Evolutionary conservation across 2,888 invertebrate species (phyloP).

Genomic region (Phyto melanocephala): DNA sequence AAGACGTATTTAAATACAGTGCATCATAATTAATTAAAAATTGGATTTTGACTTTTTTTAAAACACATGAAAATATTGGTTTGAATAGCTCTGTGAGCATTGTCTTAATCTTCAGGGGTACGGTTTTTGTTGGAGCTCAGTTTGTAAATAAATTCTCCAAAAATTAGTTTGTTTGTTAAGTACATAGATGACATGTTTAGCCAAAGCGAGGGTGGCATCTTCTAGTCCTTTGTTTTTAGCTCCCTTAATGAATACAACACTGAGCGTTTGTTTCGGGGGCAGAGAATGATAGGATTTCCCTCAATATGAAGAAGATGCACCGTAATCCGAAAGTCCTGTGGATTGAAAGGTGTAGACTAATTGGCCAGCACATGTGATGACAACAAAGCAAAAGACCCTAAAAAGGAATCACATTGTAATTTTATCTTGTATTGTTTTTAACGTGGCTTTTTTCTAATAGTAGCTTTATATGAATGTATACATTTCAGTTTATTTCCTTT

Average conservation of each 20-base stretch:
- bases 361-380: constrained; percentile 71
- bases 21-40: too few species aligned
- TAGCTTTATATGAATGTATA: too few species aligned
- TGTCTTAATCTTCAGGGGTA: constrained; percentile 74
- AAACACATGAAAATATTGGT: too few species aligned
- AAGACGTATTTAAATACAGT: too few species aligned
- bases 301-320: background rate
- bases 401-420: background rate
- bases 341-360: constrained; percentile 72
- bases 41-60: too few species aligned
- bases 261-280: constrained; percentile 76
- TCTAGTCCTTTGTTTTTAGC: constrained; percentile 71
- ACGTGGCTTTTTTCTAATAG: too few species aligned
- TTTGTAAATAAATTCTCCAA: constrained; percentile 72
- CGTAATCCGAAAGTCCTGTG: constrained; percentile 66
- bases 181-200: constrained; percentile 73
- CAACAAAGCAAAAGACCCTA: constrained; percentile 67
- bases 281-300: constrained; percentile 74
- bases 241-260: constrained; percentile 74
- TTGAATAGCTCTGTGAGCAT: constrained; percentile 75
- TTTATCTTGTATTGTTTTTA: background rate
- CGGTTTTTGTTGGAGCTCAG: constrained; percentile 69
- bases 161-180: constrained; percentile 67
- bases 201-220: constrained; percentile 73
- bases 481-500: too few species aligned